Evolutionary conservation across 2,797 vertebrate species (phyloP).

Genomic region (Brachymystax lenok): DNA sequence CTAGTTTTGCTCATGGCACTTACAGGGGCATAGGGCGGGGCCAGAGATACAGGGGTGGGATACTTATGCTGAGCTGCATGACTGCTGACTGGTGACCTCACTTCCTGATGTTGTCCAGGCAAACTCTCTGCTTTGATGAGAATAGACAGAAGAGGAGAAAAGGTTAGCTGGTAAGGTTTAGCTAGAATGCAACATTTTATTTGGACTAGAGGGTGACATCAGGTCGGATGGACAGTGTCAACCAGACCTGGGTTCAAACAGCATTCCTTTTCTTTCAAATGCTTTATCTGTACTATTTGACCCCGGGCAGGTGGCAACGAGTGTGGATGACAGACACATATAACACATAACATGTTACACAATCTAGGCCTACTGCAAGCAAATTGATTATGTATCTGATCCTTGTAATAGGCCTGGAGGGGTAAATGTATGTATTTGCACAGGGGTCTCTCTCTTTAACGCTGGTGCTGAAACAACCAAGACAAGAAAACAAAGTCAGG

Average conservation of each 20-base stretch:
- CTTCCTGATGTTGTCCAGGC: slow-evolving; percentile 43
- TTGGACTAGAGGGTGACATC: too few species aligned
- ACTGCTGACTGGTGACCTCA: slow-evolving; percentile 32
- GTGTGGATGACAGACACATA: slow-evolving; percentile 4
- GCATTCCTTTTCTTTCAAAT: too few species aligned
- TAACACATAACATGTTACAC: not conserved
- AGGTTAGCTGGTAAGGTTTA: not conserved
- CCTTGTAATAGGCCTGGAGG: not conserved
- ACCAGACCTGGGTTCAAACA: too few species aligned
- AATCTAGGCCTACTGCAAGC: not conserved
- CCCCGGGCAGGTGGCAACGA: slow-evolving; percentile 6
- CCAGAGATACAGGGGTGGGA: slow-evolving; percentile 49
- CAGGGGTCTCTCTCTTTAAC: not conserved
- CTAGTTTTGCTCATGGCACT: slow-evolving; percentile 40
- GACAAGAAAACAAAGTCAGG: not conserved
- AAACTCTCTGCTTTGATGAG: slow-evolving; percentile 56
- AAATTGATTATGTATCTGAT: not conserved
- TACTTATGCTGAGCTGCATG: slow-evolving; percentile 69
- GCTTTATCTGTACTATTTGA: too few species aligned
- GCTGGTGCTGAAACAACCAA: not conserved
- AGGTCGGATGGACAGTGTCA: too few species aligned
- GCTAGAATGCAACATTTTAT: too few species aligned
- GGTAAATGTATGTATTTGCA: not conserved
- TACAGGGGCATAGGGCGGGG: slow-evolving; percentile 31
- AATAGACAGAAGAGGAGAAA: not conserved